Percentiles rank a stretch among this genome's conserved stretches.
These are phyloP conservation scores for Agrotis puta DNA, from an alignment of 2,888 invertebrate species.

Conservation along the genomic window DNA sequence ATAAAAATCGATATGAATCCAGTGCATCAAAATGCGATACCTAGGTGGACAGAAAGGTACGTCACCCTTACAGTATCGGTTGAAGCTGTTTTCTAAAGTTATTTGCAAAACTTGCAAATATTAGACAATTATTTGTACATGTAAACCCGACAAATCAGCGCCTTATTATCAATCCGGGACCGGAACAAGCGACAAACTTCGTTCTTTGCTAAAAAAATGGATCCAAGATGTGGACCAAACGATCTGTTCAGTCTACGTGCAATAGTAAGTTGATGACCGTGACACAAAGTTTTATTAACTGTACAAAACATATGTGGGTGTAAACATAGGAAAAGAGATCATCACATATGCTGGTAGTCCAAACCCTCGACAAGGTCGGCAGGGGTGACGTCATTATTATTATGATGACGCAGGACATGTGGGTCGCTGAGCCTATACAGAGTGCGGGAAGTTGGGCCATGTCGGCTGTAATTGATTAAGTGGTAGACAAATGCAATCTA, in stretches of 20 bases:
- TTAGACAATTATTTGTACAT: background rate
- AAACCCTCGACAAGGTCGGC: constrained; percentile 84
- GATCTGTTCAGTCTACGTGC: constrained; percentile 6
- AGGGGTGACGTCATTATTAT: constrained; percentile 82
- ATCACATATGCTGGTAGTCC: constrained; percentile 75
- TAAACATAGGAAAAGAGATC: constrained; percentile 79
- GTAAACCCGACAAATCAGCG: background rate
- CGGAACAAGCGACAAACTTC: background rate
- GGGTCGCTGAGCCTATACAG: constrained; percentile 72
- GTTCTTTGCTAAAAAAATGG: background rate
- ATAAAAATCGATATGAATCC: constrained; percentile 3
- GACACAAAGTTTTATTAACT: constrained; percentile 45
- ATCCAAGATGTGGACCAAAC: background rate
- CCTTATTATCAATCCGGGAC: background rate
- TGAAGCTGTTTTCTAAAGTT: background rate
- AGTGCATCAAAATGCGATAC: constrained; percentile 4
- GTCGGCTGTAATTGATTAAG: constrained; percentile 83
- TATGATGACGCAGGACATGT: constrained; percentile 83
- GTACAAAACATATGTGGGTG: constrained; percentile 69
- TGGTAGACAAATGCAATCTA: constrained; percentile 70
- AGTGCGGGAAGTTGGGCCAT: constrained; percentile 74
- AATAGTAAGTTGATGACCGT: constrained; percentile 32
- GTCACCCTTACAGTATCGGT: constrained; percentile 51
- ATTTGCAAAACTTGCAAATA: background rate
- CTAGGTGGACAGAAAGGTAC: constrained; percentile 47